These are phyloP conservation scores for Sipha flava DNA, from an alignment of 1,140 invertebrate species.

Conservation along the genomic window DNA sequence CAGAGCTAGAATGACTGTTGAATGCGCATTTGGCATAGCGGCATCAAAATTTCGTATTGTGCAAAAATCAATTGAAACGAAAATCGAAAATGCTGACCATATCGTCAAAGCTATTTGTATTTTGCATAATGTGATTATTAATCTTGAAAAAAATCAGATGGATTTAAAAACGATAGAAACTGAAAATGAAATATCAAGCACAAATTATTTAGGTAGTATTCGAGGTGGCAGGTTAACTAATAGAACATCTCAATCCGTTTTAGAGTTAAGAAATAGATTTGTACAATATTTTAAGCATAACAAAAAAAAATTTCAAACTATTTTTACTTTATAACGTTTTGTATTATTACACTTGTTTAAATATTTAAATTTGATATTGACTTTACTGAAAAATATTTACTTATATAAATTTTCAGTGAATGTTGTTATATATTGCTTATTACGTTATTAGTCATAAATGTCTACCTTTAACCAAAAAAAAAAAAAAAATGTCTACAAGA, in stretches of 20 bases:
- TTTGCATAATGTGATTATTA: too few relatives aligned
- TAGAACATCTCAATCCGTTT: background rate
- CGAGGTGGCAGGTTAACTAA: background rate
- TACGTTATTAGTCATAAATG: too few relatives aligned
- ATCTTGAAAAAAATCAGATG: background rate
- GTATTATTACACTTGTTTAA: background rate
- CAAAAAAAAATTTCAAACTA: background rate
- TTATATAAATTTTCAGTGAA: too few relatives aligned
- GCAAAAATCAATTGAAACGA: conserved; percentile 31
- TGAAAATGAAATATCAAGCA: background rate
- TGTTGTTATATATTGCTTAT: too few relatives aligned
- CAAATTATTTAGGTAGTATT: background rate
- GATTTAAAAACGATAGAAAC: background rate
- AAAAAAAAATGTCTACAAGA: too few relatives aligned
- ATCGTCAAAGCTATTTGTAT: background rate
- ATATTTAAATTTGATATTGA: too few relatives aligned
- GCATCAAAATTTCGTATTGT: conserved; percentile 45
- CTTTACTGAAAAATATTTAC: too few relatives aligned
- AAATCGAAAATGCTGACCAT: background rate
- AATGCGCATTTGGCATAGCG: conserved; percentile 46
- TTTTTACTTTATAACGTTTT: background rate
- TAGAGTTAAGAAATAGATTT: background rate
- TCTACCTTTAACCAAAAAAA: too few relatives aligned
- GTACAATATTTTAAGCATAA: background rate
- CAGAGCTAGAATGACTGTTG: conserved; percentile 40